Evolutionary conservation across 2,888 invertebrate genomes (phyloP).

Genomic region (Drosophila quinaria): DNA sequence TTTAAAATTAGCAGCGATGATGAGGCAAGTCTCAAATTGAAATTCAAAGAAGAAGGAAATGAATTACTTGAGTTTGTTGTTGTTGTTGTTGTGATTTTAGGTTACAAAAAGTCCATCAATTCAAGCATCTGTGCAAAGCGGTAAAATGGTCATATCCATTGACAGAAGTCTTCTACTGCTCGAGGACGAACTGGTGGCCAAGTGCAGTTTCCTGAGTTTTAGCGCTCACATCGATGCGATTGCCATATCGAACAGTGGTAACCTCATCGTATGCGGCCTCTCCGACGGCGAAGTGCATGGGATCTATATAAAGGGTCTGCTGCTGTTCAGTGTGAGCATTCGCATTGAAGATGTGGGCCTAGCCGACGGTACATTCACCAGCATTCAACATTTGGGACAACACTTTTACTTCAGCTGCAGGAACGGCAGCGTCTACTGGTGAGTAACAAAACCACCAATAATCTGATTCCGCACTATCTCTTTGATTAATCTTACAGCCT

Average conservation of each 20-base stretch:
- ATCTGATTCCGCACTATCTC: background rate
- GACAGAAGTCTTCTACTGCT: conserved; percentile 83
- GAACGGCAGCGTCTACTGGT: conserved; percentile 84
- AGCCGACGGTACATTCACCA: conserved; percentile 72
- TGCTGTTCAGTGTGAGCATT: conserved; percentile 82
- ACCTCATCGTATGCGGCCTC: conserved; percentile 83
- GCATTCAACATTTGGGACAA: conserved; percentile 74
- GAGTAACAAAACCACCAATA: conserved; percentile 2
- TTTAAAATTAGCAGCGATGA: conserved; percentile 83
- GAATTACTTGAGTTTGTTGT: background rate
- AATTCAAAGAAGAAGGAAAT: background rate
- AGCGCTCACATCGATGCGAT: conserved; percentile 81
- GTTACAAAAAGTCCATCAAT: conserved; percentile 80
- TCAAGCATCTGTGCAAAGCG: conserved; percentile 80
- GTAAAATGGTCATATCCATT: conserved; percentile 83
- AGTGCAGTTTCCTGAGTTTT: conserved; percentile 83
- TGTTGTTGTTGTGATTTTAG: conserved; percentile 64
- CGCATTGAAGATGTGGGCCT: conserved; percentile 78
- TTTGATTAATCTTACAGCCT: conserved; percentile 55
- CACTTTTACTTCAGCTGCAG: conserved; percentile 80
- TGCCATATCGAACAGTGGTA: conserved; percentile 81
- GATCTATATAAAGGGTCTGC: conserved; percentile 82
- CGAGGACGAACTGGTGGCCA: conserved; percentile 83
- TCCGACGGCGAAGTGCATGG: conserved; percentile 84
- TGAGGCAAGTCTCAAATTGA: conserved; percentile 58